phyloP scores from a whole-genome alignment of 1,140 invertebrate genomes.

The Heterodera carotae region DNA sequence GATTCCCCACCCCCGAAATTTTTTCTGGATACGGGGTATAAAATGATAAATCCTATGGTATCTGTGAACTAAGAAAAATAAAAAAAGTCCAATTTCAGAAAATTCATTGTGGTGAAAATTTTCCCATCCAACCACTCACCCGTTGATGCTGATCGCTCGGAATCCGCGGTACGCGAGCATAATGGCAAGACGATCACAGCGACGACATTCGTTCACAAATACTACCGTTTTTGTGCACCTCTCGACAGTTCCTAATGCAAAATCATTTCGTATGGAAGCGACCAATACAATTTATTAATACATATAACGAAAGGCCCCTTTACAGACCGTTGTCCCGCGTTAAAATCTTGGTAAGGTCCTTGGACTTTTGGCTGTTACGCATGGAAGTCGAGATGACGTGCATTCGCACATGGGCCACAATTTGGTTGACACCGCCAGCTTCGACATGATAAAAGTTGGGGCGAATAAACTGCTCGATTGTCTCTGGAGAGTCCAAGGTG shows the following conservation, averaged over 20 bases:
- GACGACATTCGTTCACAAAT: constrained; percentile 15
- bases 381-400: neutral
- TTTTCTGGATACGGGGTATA: neutral
- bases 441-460: constrained; percentile 10
- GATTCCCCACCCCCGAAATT: no score
- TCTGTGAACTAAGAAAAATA: no score
- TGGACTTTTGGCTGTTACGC: neutral
- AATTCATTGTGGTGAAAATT: neutral
- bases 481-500: neutral
- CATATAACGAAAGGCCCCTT: neutral
- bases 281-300: no score
- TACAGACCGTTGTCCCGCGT: neutral
- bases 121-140: neutral
- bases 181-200: constrained; percentile 19
- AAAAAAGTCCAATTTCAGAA: neutral
- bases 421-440: constrained; percentile 16
- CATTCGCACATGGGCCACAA: constrained; percentile 16
- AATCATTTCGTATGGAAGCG: no score
- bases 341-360: neutral
- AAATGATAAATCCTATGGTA: no score
- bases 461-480: neutral
- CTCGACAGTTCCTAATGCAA: neutral
- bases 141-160: constrained; percentile 17
- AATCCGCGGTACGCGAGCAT: neutral
- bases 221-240: constrained; percentile 6